phyloP scores from a whole-genome alignment of 1,140 invertebrate genomes.

The Papilio aristodemus region DNA sequence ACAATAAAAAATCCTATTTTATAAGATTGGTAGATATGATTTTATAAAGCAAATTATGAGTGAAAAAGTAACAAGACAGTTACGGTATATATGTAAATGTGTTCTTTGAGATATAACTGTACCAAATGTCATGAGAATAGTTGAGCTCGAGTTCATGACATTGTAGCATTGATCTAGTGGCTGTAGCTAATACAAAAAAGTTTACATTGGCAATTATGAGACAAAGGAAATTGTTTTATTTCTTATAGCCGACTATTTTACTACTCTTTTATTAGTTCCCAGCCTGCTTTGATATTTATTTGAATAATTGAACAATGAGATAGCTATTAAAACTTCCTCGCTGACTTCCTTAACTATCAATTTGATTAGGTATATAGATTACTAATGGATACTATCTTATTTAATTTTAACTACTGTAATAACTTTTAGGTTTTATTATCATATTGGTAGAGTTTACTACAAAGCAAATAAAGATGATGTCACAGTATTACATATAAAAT shows the following conservation, averaged over 20 bases:
- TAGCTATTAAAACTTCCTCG: constrained; percentile 7
- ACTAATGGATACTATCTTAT: background rate
- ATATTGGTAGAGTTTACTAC: background rate
- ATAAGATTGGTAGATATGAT: background rate
- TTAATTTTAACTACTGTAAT: background rate
- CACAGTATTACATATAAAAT: no score
- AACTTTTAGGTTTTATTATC: background rate
- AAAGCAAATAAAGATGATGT: no score
- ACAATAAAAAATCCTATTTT: no score
- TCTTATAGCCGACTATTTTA: constrained; percentile 8
- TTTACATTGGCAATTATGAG: constrained; percentile 20
- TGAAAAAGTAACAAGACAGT: background rate
- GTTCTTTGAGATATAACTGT: constrained; percentile 10
- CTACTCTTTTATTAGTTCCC: constrained; percentile 14
- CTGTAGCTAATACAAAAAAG: background rate
- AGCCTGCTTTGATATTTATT: constrained; percentile 15
- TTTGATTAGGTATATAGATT: background rate
- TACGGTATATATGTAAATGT: no score
- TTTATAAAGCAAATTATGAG: no score
- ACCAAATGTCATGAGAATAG: constrained; percentile 18
- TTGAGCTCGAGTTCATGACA: background rate
- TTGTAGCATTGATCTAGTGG: constrained; percentile 11
- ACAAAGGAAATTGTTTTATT: constrained; percentile 19
- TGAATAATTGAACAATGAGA: constrained; percentile 15
- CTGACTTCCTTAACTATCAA: constrained; percentile 10